A percentile compares a stretch with the other conserved stretches of the same genome.
Conservation (phyloP, 2,113 vertebrate species). For the Fregetta grallaria region DNA sequence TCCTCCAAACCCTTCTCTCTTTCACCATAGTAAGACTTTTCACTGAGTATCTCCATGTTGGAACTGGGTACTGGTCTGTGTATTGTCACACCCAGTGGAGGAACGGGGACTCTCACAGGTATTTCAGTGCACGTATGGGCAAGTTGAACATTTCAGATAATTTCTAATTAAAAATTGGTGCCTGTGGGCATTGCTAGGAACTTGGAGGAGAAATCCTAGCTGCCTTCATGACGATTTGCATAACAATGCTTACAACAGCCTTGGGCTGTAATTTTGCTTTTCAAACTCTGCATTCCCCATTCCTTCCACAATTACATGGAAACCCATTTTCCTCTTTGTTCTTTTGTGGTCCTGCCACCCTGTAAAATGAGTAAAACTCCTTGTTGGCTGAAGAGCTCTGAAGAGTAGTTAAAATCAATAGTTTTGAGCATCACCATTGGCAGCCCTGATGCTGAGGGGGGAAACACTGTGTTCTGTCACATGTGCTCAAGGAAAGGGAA, state of each 20-base stretch:
- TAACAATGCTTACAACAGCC: constrained; percentile 52
- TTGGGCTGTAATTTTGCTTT: constrained; percentile 49
- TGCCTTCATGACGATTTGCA: constrained; percentile 31
- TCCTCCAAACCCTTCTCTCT: neutral
- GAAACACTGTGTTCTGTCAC: neutral
- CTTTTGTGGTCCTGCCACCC: constrained; percentile 8
- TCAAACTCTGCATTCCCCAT: constrained; percentile 7
- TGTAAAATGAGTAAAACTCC: neutral
- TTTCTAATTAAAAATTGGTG: constrained; percentile 59
- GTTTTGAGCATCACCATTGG: neutral
- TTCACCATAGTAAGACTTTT: neutral
- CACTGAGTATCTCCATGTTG: neutral
- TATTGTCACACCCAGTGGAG: neutral
- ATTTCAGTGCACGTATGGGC: neutral
- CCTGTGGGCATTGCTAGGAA: constrained; percentile 34
- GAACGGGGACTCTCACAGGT: constrained; percentile 4
- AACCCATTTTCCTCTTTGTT: constrained; percentile 7
- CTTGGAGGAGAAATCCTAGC: neutral
- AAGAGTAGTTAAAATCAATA: constrained; percentile 17
- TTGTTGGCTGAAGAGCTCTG: neutral
- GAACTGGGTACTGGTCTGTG: neutral
- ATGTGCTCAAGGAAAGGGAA: neutral
- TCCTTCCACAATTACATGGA: constrained; percentile 26
- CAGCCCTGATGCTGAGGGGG: neutral
- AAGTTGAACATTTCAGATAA: constrained; percentile 1